These are phyloP conservation scores for Eidolon dupreanum DNA, from an alignment of 2,797 vertebrate genomes.

Conservation along the genomic window DNA sequence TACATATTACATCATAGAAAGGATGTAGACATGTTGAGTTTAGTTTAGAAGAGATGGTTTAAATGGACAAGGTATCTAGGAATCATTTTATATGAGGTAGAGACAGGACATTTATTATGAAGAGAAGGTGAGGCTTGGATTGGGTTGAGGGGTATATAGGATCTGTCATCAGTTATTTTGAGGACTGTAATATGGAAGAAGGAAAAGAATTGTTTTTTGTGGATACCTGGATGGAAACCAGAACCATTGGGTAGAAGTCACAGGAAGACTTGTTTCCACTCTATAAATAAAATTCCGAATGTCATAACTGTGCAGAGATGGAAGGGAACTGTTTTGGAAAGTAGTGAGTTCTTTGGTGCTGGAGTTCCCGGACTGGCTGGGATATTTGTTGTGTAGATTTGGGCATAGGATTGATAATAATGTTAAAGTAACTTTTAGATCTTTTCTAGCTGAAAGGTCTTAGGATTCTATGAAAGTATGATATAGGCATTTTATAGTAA, in stretches of 20 bases:
- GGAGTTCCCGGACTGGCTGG: background rate
- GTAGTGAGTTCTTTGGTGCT: constrained; percentile 16
- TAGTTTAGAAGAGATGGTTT: constrained; percentile 40
- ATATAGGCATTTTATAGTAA: background rate
- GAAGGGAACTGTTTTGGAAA: constrained; percentile 34
- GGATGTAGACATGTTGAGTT: constrained; percentile 1
- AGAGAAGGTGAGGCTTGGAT: background rate
- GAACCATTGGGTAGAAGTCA: constrained; percentile 3
- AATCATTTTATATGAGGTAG: constrained; percentile 36
- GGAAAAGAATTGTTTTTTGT: constrained; percentile 35
- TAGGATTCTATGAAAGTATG: background rate
- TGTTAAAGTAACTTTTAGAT: constrained; percentile 34
- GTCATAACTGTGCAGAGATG: background rate
- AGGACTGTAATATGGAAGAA: background rate
- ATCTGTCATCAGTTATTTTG: constrained; percentile 16
- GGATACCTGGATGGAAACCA: background rate
- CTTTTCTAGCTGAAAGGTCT: background rate
- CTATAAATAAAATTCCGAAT: background rate
- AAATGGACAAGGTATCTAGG: background rate
- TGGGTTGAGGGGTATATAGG: background rate
- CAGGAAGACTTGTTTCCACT: constrained; percentile 8
- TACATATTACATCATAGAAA: background rate
- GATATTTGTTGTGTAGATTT: constrained; percentile 28
- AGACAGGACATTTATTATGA: background rate
- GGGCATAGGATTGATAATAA: background rate